These are phyloP conservation scores for Macrophya annulata DNA, from an alignment of 2,888 invertebrate species.

Conservation along the genomic window DNA sequence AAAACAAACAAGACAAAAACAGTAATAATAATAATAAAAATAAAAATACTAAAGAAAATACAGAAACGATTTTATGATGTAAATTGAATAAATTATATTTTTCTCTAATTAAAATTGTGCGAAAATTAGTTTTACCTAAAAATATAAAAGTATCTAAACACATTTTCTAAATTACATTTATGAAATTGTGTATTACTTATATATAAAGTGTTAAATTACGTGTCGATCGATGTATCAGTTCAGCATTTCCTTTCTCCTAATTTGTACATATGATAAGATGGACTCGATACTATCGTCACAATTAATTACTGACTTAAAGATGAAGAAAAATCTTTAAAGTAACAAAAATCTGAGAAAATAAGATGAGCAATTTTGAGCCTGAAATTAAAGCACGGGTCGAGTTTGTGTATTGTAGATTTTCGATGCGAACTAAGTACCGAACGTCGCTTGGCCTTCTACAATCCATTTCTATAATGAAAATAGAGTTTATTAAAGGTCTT, in stretches of 20 bases:
- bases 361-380: neutral
- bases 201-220: conserved; percentile 8
- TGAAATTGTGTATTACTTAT: neutral
- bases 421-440: conserved; percentile 74
- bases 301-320: neutral
- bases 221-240: neutral
- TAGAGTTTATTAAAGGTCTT: neutral
- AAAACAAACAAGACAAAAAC: neutral
- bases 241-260: conserved; percentile 30
- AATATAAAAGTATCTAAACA: neutral
- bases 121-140: neutral
- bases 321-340: neutral
- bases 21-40: neutral
- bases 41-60: neutral
- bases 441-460: conserved; percentile 86
- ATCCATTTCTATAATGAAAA: conserved; percentile 82
- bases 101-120: neutral
- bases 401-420: conserved; percentile 61
- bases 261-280: neutral
- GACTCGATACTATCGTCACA: conserved; percentile 11
- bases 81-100: conserved; percentile 41
- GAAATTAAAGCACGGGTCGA: conserved; percentile 2
- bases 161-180: neutral
- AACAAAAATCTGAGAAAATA: neutral
- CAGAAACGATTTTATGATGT: neutral